Evolutionary conservation across 2,797 vertebrate species (phyloP).

Genomic region (Echeneis naucrates): DNA sequence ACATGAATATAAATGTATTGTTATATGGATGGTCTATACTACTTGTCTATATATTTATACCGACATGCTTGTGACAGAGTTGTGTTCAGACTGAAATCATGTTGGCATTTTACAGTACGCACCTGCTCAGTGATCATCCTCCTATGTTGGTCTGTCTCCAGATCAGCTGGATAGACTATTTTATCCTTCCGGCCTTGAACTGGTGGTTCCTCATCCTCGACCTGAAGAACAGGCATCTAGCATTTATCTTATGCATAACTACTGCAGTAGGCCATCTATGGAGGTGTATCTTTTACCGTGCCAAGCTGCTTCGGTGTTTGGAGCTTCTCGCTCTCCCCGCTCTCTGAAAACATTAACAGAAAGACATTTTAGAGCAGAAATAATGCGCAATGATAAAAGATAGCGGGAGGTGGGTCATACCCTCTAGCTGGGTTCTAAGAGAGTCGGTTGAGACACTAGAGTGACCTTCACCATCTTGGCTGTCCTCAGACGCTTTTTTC

Average conservation of each 20-base stretch:
- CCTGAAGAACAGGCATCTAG: constrained; percentile 52
- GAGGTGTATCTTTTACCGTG: constrained; percentile 56
- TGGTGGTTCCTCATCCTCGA: constrained; percentile 54
- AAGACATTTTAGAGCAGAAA: background rate
- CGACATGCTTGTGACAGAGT: background rate
- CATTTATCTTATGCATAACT: constrained; percentile 12
- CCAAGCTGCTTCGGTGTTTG: constrained; percentile 49
- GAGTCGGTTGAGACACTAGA: constrained; percentile 37
- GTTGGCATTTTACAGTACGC: background rate
- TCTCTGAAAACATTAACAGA: constrained; percentile 61
- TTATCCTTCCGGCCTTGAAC: constrained; percentile 55
- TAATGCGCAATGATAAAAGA: background rate
- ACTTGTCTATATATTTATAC: no score
- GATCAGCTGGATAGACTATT: constrained; percentile 33
- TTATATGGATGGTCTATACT: no score
- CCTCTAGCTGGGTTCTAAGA: constrained; percentile 51
- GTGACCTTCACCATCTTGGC: constrained; percentile 9
- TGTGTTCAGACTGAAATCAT: background rate
- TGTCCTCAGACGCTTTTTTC: constrained; percentile 39
- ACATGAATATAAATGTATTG: no score
- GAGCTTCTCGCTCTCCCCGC: constrained; percentile 53
- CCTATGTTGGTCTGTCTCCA: constrained; percentile 78
- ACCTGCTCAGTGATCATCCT: constrained; percentile 87
- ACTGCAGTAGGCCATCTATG: background rate
- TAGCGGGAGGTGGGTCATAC: constrained; percentile 58